These are phyloP conservation scores for Podarcis lilfordi DNA, from an alignment of 2,797 vertebrate genomes.

Conservation along the genomic window DNA sequence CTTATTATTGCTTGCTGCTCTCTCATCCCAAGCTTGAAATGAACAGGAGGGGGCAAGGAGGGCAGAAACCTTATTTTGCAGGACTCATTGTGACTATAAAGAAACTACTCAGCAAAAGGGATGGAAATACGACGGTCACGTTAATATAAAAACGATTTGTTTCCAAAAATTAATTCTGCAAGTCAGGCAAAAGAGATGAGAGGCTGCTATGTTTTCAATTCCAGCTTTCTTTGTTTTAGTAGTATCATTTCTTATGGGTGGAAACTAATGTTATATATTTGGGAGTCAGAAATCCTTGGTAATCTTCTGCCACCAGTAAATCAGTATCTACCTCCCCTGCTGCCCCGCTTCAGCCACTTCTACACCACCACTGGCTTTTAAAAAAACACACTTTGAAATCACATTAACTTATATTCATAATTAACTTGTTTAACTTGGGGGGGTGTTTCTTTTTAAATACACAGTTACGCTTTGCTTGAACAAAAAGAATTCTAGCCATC, in stretches of 20 bases:
- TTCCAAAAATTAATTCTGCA: constrained; percentile 37
- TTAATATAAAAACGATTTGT: constrained; percentile 11
- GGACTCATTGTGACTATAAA: constrained; percentile 44
- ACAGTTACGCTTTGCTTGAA: neutral
- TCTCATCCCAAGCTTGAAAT: constrained; percentile 1
- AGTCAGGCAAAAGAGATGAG: neutral
- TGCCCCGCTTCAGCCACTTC: neutral
- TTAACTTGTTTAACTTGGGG: neutral
- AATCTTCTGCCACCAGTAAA: too few species aligned
- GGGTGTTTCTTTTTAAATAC: neutral
- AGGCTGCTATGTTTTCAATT: neutral
- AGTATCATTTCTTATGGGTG: too few species aligned
- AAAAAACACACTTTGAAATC: neutral
- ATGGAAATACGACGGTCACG: neutral
- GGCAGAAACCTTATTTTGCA: constrained; percentile 42
- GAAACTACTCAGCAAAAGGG: constrained; percentile 40
- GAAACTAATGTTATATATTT: too few species aligned
- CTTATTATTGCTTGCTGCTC: constrained; percentile 24
- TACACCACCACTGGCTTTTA: neutral
- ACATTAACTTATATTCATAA: neutral
- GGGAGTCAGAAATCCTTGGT: too few species aligned
- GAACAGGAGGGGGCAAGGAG: constrained; percentile 15
- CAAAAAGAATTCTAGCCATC: neutral
- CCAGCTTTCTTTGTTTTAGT: too few species aligned
- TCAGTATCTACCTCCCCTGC: too few species aligned